Percentiles rank a stretch among this genome's conserved stretches.
phyloP scores from a whole-genome alignment of 2,797 vertebrate species.

The Lophius americanus region DNA sequence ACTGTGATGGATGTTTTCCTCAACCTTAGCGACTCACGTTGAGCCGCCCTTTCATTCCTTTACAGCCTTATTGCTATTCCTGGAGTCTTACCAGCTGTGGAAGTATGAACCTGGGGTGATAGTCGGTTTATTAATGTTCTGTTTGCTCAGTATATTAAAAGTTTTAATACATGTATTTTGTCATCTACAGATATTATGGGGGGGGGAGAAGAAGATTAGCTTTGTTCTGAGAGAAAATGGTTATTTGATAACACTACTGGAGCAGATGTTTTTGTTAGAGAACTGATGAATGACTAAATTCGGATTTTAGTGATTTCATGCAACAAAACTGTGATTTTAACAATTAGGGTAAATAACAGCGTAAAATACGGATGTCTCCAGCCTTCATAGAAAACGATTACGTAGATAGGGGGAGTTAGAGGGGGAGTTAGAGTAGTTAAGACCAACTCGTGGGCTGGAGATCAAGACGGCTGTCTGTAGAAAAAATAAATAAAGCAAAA shows the following conservation, averaged over 20 bases:
- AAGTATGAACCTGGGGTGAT: not conserved
- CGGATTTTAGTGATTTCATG: not conserved
- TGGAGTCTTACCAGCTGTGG: constrained; percentile 22
- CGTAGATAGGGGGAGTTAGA: too few species aligned
- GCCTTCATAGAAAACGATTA: too few species aligned
- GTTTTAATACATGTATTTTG: not conserved
- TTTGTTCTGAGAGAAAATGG: not conserved
- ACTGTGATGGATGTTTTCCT: constrained; percentile 29
- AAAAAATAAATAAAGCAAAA: too few species aligned
- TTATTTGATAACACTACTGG: not conserved
- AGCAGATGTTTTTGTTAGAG: not conserved
- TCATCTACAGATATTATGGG: too few species aligned
- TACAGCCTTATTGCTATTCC: not conserved
- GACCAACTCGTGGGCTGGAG: too few species aligned
- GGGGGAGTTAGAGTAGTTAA: too few species aligned
- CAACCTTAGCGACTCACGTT: not conserved
- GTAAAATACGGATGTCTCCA: too few species aligned
- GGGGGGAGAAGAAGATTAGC: not conserved
- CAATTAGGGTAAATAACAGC: too few species aligned
- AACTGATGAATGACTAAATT: not conserved
- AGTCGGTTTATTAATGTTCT: not conserved
- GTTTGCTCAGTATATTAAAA: not conserved
- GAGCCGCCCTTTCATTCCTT: not conserved
- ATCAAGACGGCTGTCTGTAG: too few species aligned
- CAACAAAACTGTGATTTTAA: not conserved